phyloP scores from a whole-genome alignment of 2,888 invertebrate species.

The Congeria kusceri region DNA sequence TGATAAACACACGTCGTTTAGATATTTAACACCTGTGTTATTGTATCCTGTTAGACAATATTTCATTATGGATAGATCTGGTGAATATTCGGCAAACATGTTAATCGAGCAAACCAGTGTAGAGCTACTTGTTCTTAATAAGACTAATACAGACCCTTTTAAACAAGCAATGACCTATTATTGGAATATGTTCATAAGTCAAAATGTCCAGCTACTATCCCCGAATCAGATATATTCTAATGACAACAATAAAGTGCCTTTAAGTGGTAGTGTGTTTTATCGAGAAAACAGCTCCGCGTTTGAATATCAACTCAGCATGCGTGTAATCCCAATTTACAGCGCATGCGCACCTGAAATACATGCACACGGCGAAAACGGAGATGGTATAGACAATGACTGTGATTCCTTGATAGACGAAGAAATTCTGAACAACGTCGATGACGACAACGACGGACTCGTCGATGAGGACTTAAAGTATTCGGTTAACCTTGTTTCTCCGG shows the following conservation, averaged over 20 bases:
- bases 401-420: constrained; percentile 72
- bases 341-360: constrained; percentile 57
- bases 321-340: constrained; percentile 65
- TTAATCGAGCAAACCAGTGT: too few species aligned
- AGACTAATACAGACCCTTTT: constrained; percentile 38
- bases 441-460: constrained; percentile 63
- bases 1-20: constrained; percentile 32
- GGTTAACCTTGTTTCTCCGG: constrained; percentile 18
- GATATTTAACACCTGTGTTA: constrained; percentile 42
- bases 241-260: constrained; percentile 44
- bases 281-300: constrained; percentile 50
- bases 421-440: constrained; percentile 56
- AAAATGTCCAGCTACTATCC: constrained; percentile 16
- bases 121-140: constrained; percentile 21
- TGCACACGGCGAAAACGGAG: constrained; percentile 63
- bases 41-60: constrained; percentile 38
- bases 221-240: constrained; percentile 37
- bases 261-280: constrained; percentile 31
- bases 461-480: constrained; percentile 66
- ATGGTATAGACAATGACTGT: constrained; percentile 76
- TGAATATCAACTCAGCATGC: constrained; percentile 68
- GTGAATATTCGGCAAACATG: constrained; percentile 13
- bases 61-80: constrained; percentile 13
- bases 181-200: constrained; percentile 53
- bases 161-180: constrained; percentile 47